Conservation (phyloP, 2,888 invertebrate genomes). For the Aporophyla lueneburgensis region DNA sequence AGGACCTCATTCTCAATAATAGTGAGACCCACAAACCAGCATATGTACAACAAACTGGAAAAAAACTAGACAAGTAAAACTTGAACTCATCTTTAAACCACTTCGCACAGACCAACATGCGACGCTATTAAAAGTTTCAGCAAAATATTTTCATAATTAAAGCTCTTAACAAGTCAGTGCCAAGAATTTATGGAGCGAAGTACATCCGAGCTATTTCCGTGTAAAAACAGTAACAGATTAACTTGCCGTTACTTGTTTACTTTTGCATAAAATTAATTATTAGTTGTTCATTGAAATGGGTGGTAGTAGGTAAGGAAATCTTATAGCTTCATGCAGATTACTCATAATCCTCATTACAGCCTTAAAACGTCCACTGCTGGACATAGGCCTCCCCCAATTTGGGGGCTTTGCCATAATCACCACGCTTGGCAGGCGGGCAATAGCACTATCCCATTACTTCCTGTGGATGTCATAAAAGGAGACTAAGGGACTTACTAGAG, state of each 20-base stretch:
- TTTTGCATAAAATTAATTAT: conserved; percentile 28
- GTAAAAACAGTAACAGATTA: conserved; percentile 8
- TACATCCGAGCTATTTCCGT: conserved; percentile 16
- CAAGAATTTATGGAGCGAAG: conserved; percentile 33
- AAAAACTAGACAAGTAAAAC: neutral
- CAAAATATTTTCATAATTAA: conserved; percentile 32
- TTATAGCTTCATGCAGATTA: neutral
- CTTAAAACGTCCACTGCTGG: too few species aligned
- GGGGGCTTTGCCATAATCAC: too few species aligned
- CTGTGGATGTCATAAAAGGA: too few species aligned
- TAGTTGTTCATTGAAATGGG: conserved; percentile 5
- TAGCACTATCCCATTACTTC: too few species aligned
- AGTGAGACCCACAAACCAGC: neutral
- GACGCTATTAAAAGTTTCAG: conserved; percentile 35
- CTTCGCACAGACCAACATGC: neutral
- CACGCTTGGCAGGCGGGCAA: too few species aligned
- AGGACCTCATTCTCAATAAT: too few species aligned
- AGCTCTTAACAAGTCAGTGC: conserved; percentile 7
- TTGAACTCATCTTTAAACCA: neutral
- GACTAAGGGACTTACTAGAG: too few species aligned
- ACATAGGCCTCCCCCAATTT: too few species aligned
- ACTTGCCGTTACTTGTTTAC: conserved; percentile 3
- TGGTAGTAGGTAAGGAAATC: neutral
- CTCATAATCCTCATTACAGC: too few species aligned
- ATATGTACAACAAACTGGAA: neutral